Conservation (phyloP, 2,888 invertebrate genomes). For the Andrena camellia region DNA sequence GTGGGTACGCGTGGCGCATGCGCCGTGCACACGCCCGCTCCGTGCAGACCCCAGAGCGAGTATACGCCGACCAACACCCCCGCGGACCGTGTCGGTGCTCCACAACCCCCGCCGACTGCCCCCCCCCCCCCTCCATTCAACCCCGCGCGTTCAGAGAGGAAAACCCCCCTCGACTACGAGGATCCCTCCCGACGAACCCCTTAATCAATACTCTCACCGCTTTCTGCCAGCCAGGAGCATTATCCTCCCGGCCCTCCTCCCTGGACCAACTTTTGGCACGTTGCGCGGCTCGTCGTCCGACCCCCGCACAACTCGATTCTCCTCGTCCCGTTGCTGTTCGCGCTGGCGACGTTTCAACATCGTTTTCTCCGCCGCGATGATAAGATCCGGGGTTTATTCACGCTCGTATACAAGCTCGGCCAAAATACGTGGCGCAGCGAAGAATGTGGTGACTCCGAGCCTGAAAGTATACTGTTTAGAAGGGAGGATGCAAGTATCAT, state of each 20-base stretch:
- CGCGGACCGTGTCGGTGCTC: slow-evolving; percentile 43
- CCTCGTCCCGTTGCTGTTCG: slow-evolving; percentile 1
- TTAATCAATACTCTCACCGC: slow-evolving; percentile 81
- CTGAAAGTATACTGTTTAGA: no score
- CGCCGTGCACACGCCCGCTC: slow-evolving; percentile 35
- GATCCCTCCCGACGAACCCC: slow-evolving; percentile 75
- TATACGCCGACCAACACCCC: slow-evolving; percentile 42
- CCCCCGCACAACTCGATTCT: neutral
- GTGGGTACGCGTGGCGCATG: slow-evolving; percentile 22
- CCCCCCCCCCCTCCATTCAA: slow-evolving; percentile 45
- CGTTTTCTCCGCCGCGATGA: no score
- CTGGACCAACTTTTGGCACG: slow-evolving; percentile 63
- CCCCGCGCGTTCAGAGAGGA: slow-evolving; percentile 66
- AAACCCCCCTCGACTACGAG: slow-evolving; percentile 70
- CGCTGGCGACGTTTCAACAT: neutral
- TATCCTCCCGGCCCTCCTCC: slow-evolving; percentile 57
- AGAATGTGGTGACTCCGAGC: no score
- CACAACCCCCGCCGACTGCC: slow-evolving; percentile 42
- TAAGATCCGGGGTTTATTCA: no score
- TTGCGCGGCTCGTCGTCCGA: neutral
- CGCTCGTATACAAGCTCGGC: no score
- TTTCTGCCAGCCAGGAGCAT: slow-evolving; percentile 67
- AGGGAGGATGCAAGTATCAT: neutral
- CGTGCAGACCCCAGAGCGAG: slow-evolving; percentile 36
- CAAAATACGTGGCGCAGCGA: no score